Percentiles rank a stretch among this genome's conserved stretches.
These are phyloP conservation scores for Hymenochirus boettgeri DNA, from an alignment of 2,113 vertebrate genomes.

Conservation along the genomic window DNA sequence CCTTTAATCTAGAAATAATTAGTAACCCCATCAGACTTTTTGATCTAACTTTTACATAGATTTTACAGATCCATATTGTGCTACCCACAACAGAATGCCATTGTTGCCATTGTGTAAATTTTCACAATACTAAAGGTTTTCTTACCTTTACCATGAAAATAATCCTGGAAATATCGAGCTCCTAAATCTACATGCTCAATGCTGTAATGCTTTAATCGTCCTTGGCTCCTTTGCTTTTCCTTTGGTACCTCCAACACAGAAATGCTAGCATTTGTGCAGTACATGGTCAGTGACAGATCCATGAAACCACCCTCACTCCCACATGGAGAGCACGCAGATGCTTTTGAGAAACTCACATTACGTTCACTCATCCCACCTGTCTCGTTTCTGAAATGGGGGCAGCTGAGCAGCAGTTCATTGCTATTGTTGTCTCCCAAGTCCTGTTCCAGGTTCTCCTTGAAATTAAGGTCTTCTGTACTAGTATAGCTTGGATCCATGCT, in stretches of 20 bases:
- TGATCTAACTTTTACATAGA: too few species aligned
- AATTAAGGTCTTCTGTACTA: slow-evolving; percentile 76
- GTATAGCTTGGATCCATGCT: slow-evolving; percentile 65
- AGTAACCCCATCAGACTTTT: too few species aligned
- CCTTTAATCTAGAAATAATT: too few species aligned
- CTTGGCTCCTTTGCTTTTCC: slow-evolving; percentile 68
- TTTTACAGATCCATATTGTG: too few species aligned
- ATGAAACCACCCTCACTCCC: neutral
- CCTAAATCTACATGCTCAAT: slow-evolving; percentile 89
- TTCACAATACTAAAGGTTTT: neutral
- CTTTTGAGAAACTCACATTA: slow-evolving; percentile 78
- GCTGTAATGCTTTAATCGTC: slow-evolving; percentile 71
- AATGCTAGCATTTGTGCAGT: slow-evolving; percentile 79
- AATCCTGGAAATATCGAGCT: slow-evolving; percentile 84
- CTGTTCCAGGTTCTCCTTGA: slow-evolving; percentile 63
- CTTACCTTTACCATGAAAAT: slow-evolving; percentile 78
- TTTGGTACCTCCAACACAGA: slow-evolving; percentile 76
- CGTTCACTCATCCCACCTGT: slow-evolving; percentile 74
- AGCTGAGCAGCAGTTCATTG: slow-evolving; percentile 80
- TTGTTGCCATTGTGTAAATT: too few species aligned
- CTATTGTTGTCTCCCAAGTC: slow-evolving; percentile 66
- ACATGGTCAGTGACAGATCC: slow-evolving; percentile 47
- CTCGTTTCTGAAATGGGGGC: slow-evolving; percentile 91
- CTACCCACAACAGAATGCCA: too few species aligned
- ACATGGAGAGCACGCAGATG: slow-evolving; percentile 54